Base-by-base conservation (phyloP, 2,888 invertebrate genomes). In the Andrena hattorfiana region DNA sequence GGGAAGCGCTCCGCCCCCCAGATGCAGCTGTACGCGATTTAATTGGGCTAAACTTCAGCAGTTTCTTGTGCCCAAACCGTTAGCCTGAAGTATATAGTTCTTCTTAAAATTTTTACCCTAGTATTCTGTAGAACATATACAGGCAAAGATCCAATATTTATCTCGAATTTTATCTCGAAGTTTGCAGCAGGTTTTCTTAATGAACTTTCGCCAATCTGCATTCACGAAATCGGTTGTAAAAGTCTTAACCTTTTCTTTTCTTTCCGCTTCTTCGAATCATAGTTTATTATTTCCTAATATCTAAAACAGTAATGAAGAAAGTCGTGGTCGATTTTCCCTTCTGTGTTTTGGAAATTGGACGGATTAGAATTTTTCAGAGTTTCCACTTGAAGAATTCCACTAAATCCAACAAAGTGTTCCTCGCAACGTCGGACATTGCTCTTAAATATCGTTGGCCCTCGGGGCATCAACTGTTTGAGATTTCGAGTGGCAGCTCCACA, bases 401-500 rank as follows among this genome's bases (percentile, higher is more conserved):
- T 35, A 16, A 20, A n/a, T 10, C 35, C 10, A 63, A 32, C n/a
- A n/a, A 20, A 23, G n/a, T 35, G 20, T 20, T 35, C 20, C 35
- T 35, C 23, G n/a, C 56, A 28, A 59, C 42, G n/a, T 1, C 2
- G 60, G 23, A 60, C 70, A 49, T 56, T 10, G 26, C 32, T 35
- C 23, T 51, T n/a, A 42, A 71, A 59, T 60, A 28, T 23, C 70
- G 23, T 42, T 7, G 30, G 35, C 60, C 20, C 62, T 35, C 35
- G 13, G 7, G 60, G 35, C 35, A 23, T 35, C 16, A n/a, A 71
- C 30, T 30, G 42, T 62, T 71, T 60, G 71, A 62, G 32, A 28
- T 62, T 28, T 48, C 20, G 13, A 70, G 60, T 49, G 60, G 30
- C n/a, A 23, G 30, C 4, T 51, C 30, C 13, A 51, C 13, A 48